phyloP scores from a whole-genome alignment of 1,140 invertebrate species.

The Neelides sp. region DNA sequence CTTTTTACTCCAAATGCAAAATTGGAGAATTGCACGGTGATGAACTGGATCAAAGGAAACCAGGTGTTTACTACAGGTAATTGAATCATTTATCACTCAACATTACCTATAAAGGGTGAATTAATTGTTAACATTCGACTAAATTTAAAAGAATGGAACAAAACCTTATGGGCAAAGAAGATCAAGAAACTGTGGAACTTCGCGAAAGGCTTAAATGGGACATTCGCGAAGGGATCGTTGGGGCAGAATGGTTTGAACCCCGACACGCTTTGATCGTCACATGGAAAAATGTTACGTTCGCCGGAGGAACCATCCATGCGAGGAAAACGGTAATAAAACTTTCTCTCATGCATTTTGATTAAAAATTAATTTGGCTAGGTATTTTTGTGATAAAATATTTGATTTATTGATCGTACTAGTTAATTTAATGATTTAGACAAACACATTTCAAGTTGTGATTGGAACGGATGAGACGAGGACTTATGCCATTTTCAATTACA shows the following conservation, averaged over 20 bases:
- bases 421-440: constrained; percentile 54
- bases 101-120: constrained; percentile 41
- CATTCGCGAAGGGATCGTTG: constrained; percentile 74
- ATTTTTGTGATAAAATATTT: too few species aligned
- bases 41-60: constrained; percentile 43
- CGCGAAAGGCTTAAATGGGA: constrained; percentile 73
- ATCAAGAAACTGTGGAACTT: constrained; percentile 71
- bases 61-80: constrained; percentile 56
- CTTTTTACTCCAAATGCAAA: constrained; percentile 74
- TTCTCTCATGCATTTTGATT: neutral
- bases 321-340: constrained; percentile 50
- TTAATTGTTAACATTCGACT: constrained; percentile 16
- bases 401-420: too few species aligned
- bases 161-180: constrained; percentile 56
- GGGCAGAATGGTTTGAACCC: constrained; percentile 60
- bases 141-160: constrained; percentile 47
- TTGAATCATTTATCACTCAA: constrained; percentile 48
- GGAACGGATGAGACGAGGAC: constrained; percentile 85
- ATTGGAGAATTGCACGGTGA: constrained; percentile 42
- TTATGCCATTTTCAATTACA: constrained; percentile 87
- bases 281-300: constrained; percentile 88
- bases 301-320: constrained; percentile 67
- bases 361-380: neutral
- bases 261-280: constrained; percentile 44
- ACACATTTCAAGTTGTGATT: constrained; percentile 84